These are phyloP conservation scores for Ophion costatus DNA, from an alignment of 2,888 invertebrate genomes.

Conservation along the genomic window DNA sequence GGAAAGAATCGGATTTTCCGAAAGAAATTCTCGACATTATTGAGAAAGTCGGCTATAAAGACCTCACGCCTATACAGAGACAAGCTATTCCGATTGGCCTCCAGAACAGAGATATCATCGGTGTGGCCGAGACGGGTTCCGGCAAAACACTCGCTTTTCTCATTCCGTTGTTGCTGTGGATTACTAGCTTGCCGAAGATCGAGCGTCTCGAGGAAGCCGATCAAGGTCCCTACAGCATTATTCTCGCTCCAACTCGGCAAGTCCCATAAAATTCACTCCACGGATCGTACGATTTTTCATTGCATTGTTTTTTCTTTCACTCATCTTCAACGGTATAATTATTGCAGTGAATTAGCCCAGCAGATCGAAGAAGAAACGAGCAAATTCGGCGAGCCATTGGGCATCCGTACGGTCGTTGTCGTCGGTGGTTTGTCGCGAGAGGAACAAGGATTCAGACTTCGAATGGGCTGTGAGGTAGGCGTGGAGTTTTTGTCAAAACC, in stretches of 20 bases:
- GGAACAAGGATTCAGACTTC: constrained; percentile 98
- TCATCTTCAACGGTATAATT: neutral
- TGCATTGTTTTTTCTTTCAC: neutral
- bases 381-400: constrained; percentile 97
- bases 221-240: constrained; percentile 99
- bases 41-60: constrained; percentile 97
- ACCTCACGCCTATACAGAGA: constrained; percentile 99
- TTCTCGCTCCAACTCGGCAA: constrained; percentile 96
- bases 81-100: constrained; percentile 99
- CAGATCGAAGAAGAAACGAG: constrained; percentile 99
- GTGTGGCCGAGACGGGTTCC: constrained; percentile 99
- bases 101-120: constrained; percentile 98
- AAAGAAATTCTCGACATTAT: constrained; percentile 97
- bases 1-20: constrained; percentile 97
- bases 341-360: constrained; percentile 94
- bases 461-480: constrained; percentile 96
- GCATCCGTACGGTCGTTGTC: constrained; percentile 97
- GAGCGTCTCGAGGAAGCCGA: constrained; percentile 95
- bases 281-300: neutral
- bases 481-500: neutral
- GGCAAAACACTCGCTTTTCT: constrained; percentile 99
- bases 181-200: constrained; percentile 98
- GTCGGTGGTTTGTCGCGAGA: constrained; percentile 99
- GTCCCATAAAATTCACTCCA: neutral
- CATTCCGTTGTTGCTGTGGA: constrained; percentile 98